Percentiles rank a stretch among this genome's conserved stretches.
Evolutionary conservation across 2,113 vertebrate genomes (phyloP).

Genomic region (Athene noctua): DNA sequence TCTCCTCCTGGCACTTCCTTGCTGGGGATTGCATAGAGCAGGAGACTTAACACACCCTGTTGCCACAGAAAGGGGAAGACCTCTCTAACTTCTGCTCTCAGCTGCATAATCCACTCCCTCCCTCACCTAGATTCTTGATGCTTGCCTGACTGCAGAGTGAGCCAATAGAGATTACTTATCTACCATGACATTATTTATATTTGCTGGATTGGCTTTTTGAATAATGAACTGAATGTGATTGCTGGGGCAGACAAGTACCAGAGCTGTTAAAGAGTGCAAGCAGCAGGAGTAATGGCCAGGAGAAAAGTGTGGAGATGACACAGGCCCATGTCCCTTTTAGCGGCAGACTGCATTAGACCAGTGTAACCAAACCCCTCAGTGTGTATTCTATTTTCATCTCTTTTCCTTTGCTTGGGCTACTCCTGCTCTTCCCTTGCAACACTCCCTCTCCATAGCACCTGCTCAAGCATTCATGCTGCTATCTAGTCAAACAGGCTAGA

Average conservation of each 20-base stretch:
- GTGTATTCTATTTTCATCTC: not conserved
- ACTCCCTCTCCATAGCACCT: not conserved
- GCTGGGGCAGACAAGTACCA: not conserved
- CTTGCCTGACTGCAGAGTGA: not conserved
- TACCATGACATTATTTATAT: not conserved
- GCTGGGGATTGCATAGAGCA: not conserved
- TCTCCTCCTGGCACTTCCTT: not conserved
- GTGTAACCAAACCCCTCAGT: too few species aligned
- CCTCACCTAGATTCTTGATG: not conserved
- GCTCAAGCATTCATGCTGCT: not conserved
- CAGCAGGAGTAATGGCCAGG: not conserved
- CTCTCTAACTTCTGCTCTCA: not conserved
- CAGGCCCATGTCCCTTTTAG: not conserved
- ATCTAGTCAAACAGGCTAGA: not conserved
- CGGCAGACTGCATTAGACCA: not conserved
- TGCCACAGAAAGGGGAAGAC: not conserved
- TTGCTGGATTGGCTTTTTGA: not conserved
- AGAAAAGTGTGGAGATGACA: not conserved
- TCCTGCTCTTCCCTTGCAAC: not conserved
- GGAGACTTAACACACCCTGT: not conserved
- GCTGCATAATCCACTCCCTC: not conserved
- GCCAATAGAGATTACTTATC: not conserved
- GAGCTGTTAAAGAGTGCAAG: not conserved
- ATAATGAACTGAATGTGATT: not conserved
- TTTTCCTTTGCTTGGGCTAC: not conserved